Percentiles rank a stretch among this genome's conserved stretches.
phyloP scores from a whole-genome alignment of 1,140 invertebrate species.

The Neotoxoptera formosana region DNA sequence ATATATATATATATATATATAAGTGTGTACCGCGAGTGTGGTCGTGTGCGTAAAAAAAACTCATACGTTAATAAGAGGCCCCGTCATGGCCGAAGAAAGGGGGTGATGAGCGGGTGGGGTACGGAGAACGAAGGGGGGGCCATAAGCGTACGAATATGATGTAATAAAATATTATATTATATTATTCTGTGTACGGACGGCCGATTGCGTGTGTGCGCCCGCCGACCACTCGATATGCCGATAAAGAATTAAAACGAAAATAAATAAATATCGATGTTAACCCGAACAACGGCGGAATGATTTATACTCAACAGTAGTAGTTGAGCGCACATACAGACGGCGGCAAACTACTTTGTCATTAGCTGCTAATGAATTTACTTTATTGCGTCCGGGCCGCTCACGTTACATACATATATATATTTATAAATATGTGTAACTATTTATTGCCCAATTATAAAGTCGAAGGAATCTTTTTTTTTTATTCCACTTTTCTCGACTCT shows the following conservation, averaged over 20 bases:
- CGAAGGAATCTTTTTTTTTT: neutral
- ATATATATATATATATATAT: neutral
- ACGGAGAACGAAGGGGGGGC: neutral
- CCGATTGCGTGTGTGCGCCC: constrained; percentile 1
- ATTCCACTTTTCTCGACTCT: neutral
- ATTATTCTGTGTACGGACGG: neutral
- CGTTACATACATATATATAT: neutral
- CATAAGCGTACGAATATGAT: neutral
- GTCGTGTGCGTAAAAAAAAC: neutral
- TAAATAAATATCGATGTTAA: constrained; percentile 53
- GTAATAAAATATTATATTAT: constrained; percentile 12
- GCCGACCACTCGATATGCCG: neutral
- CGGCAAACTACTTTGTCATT: constrained; percentile 58
- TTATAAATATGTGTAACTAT: constrained; percentile 41
- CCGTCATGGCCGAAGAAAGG: neutral
- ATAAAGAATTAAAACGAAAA: constrained; percentile 38
- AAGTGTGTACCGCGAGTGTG: neutral
- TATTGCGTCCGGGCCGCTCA: constrained; percentile 54
- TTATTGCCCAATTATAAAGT: constrained; percentile 55
- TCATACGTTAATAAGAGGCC: constrained; percentile 7
- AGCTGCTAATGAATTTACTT: constrained; percentile 58
- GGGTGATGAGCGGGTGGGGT: neutral
- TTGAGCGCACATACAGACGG: constrained; percentile 5
- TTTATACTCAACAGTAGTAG: constrained; percentile 40
- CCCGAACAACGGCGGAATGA: constrained; percentile 44